Base-by-base conservation (phyloP, 2,888 invertebrate genomes). In the Leptinotarsa rubiginosa region DNA sequence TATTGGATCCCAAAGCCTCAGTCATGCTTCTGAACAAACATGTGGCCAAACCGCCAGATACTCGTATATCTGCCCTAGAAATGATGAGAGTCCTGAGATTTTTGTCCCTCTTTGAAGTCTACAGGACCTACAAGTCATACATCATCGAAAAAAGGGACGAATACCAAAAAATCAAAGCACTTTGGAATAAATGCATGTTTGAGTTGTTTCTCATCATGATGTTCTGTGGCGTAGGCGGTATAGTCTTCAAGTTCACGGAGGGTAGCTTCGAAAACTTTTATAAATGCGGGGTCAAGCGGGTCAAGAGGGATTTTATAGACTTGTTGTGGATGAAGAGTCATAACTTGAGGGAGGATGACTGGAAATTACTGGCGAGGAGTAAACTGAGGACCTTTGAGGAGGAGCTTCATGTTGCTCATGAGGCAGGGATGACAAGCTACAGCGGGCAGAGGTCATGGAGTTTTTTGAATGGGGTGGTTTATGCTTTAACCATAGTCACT, bases 391-490 rank as follows among this genome's bases (percentile, higher is more conserved):
- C 93, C 78, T 97, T 97, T 85, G 97, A 97, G 86, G 93, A 95
- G 77, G 95, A 96, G 84, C 88, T 97, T 49, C 94, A 96, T 82
- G 91, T 91, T 0, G 95, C 96, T 0, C 95, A 95, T 83, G 95
- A 96, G 85, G 93, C 95, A 25, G 96, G 96, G 0, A 91, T 96
- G 75, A 94, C 93, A 31, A 92, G 94, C 0, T 95, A 95, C 85
- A 95, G 96, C 77, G 96, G 96, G 2, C 93, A 94, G 85, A 92
- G 92, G 84, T 93, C 95, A 22, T 97, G 96, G 96, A 95, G 93
- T 84, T 96, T 96, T 86, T 90, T 96, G 87, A 96, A 96, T 86
- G 94, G 95, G 22, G 92, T 96, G 80, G 92, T 96, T 75, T 97
- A 95, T 88, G 95, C 95, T 86, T 89, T 96, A 88, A 96, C 96